Evolutionary conservation across 2,888 invertebrate genomes (phyloP), one percentile per base, ranked within the genome.

Genomic region (Amblyjoppa proteus): DNA sequence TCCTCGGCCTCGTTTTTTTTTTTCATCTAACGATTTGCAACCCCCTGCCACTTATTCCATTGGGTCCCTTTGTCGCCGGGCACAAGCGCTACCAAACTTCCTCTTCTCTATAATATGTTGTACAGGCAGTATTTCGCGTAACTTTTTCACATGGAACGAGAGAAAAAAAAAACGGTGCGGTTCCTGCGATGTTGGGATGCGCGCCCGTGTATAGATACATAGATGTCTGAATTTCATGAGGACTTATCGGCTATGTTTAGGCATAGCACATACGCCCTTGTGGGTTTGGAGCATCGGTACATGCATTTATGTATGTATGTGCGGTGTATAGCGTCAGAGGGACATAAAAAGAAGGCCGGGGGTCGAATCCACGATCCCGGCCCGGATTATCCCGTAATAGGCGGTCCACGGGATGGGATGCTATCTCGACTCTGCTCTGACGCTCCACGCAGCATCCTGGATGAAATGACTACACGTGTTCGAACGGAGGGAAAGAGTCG

Each of bases 391-490:
- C 86, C 83, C 85, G 83, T 89, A 90, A 90, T 89, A 88, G 88
- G 82, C 85, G 85, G 87, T 87, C 85, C 61, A 78, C 80, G 81
- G 80, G 83, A 89, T 88, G 75, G 87, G 73, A 69, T 69, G 77
- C 85, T 84, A 85, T 84, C 85, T 69, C 58, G 75, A 69, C 76
- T 82, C 61, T 56, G 34, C 73, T 69, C 71, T 68, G 71, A 74
- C 69, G 61, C 69, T 53, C 73, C 79, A 58, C 64, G 73, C 73
- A 85, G 81, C 82, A 88, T 89, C 82, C 88, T 70, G 81, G 70
- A 81, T 79, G 84, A 81, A 89, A 89, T 87, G 81, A 88, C 85
- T 89, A 90, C 89, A 88, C 88, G 90, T 89, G 90, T 88, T 88
- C 81, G 71, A 69, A 84, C 53, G 74, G 84, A 82, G 71, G 56